Evolutionary conservation across 2,888 invertebrate species (phyloP), one percentile per base, ranked within the genome.

Genomic region (Microplitis deprimator): DNA sequence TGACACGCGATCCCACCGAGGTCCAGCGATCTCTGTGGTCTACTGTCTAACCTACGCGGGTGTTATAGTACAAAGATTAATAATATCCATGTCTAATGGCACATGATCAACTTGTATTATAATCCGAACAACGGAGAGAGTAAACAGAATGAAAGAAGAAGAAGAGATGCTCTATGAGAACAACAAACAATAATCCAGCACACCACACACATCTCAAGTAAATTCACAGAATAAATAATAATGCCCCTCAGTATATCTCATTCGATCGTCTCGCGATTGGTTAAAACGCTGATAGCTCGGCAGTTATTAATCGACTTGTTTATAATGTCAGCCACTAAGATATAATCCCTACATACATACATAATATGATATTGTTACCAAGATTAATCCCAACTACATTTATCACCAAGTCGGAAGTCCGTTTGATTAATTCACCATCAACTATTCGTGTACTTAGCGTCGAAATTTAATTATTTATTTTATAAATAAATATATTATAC

Each of bases 31-130:
- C 73, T 38, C 72, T 73, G 68, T 16, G 61, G 50, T 50, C 50
- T 50, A 50, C 50, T 50, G 50, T 50, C 50, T 50, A 50, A 70
- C 62, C 59, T 75, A 76, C 79, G 77, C 81, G 81, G 79, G 79
- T 79, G 79, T 79, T 79, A 76, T 65, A 77, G 68, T 79, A 79
- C 79, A 75, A 81, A 81, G 81, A 81, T 79, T 81, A 79, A 81
- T 81, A 79, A 79, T 13, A 8, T 50, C 77, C 73, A 69, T 76
- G 75, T 76, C 73, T 41, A 79, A 76, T 75, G 79, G 68, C 75
- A 73, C 73, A 75, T 73, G 79, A 69, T 71, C 67, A 74, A 76
- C 68, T 78, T 74, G 78, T 77, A 74, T 50, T 50, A 72, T 75
- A 70, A 68, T 76, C 76, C 78, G 67, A 20, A 20, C 29, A 64